Percentiles rank a stretch among this genome's conserved stretches.
Conservation (phyloP, 2,113 vertebrate species). For the Eptesicus fuscus region DNA sequence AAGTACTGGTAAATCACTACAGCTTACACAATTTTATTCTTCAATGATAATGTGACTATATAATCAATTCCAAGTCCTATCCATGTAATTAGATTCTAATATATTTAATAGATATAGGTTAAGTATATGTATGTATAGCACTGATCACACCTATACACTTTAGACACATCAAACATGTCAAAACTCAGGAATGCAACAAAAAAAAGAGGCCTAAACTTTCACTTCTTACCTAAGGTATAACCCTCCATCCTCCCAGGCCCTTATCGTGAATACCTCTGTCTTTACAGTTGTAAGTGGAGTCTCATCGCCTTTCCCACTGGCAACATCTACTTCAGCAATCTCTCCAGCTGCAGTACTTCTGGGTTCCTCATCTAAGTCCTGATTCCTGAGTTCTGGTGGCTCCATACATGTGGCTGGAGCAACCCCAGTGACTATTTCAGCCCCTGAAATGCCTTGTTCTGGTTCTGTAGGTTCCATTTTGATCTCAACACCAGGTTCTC, state of each 20-base stretch:
- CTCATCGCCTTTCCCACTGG: constrained; percentile 76
- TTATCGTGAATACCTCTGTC: constrained; percentile 80
- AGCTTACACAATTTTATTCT: constrained; percentile 26
- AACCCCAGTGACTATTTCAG: constrained; percentile 73
- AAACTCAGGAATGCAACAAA: constrained; percentile 18
- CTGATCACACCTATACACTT: background rate
- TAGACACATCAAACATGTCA: background rate
- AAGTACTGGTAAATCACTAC: constrained; percentile 2
- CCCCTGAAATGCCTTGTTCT: constrained; percentile 76
- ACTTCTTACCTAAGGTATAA: constrained; percentile 29
- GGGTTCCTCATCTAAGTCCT: constrained; percentile 80
- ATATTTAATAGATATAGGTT: background rate
- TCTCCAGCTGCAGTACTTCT: constrained; percentile 71
- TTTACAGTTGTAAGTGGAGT: constrained; percentile 77
- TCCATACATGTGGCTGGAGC: constrained; percentile 68
- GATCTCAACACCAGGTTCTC: constrained; percentile 81
- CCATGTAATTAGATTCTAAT: background rate
- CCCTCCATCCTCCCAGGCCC: constrained; percentile 62
- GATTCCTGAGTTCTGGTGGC: constrained; percentile 80
- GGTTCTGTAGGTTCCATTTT: constrained; percentile 82
- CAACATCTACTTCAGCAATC: constrained; percentile 76
- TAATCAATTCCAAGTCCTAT: constrained; percentile 24
- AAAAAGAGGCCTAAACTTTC: constrained; percentile 4
- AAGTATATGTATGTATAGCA: background rate
- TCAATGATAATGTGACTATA: background rate